These are phyloP conservation scores for Girardinichthys multiradiatus DNA, from an alignment of 2,113 vertebrate genomes.

Conservation along the genomic window DNA sequence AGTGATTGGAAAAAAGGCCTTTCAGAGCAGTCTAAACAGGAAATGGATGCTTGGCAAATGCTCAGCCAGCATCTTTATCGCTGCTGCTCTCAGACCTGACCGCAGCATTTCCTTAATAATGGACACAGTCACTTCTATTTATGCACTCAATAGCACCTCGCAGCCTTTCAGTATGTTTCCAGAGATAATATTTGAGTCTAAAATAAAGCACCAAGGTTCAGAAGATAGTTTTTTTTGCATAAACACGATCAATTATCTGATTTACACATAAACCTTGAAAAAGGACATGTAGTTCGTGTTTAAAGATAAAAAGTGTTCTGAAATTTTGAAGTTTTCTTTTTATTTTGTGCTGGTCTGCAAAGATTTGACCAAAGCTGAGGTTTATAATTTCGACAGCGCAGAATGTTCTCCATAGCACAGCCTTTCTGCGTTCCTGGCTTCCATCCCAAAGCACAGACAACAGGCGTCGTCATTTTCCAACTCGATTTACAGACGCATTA, in stretches of 20 bases:
- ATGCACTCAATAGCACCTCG: slow-evolving; percentile 36
- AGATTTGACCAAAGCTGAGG: slow-evolving; percentile 34
- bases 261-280: slow-evolving; percentile 4
- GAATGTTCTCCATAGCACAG: slow-evolving; percentile 46
- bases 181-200: slow-evolving; percentile 31
- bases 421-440: slow-evolving; percentile 60
- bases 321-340: not conserved
- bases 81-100: slow-evolving; percentile 56
- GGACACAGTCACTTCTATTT: slow-evolving; percentile 53
- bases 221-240: not conserved
- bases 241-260: slow-evolving; percentile 15
- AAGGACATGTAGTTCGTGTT: too few relatives aligned
- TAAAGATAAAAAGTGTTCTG: not conserved
- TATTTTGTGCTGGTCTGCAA: slow-evolving; percentile 2
- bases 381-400: slow-evolving; percentile 34
- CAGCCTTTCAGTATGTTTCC: slow-evolving; percentile 29
- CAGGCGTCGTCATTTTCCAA: slow-evolving; percentile 75
- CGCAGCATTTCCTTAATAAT: slow-evolving; percentile 58
- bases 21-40: slow-evolving; percentile 53
- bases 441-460: slow-evolving; percentile 67
- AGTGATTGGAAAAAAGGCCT: slow-evolving; percentile 41
- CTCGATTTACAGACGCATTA: slow-evolving; percentile 79
- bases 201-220: slow-evolving; percentile 11
- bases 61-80: slow-evolving; percentile 60
- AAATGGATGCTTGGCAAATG: slow-evolving; percentile 66